Conservation (phyloP, 1,140 invertebrate genomes). For the Mesaphorura yosii region DNA sequence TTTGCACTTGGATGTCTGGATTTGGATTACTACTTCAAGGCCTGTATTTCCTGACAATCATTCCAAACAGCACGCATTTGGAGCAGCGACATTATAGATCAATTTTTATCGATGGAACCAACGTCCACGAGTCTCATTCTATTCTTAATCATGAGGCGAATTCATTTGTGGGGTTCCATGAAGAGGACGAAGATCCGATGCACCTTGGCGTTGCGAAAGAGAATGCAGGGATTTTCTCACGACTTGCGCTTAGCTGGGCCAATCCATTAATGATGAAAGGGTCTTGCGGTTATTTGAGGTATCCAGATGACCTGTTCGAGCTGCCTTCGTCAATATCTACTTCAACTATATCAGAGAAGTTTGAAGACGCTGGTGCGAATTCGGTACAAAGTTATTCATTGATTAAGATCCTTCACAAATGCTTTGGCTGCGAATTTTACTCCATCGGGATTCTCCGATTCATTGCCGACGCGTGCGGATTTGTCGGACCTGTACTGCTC, state of each 20-base stretch:
- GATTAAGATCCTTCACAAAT: slow-evolving; percentile 59
- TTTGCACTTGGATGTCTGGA: slow-evolving; percentile 10
- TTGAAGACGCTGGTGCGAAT: slow-evolving; percentile 12
- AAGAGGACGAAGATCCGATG: slow-evolving; percentile 49
- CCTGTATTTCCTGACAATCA: slow-evolving; percentile 37
- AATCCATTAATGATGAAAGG: slow-evolving; percentile 74
- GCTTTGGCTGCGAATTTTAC: slow-evolving; percentile 80
- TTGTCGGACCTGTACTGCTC: slow-evolving; percentile 78
- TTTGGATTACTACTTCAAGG: slow-evolving; percentile 19
- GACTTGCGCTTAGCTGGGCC: slow-evolving; percentile 77
- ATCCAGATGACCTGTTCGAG: slow-evolving; percentile 71
- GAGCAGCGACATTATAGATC: slow-evolving; percentile 33
- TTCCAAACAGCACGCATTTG: slow-evolving; percentile 34
- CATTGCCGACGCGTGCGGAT: slow-evolving; percentile 64
- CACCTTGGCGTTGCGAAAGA: slow-evolving; percentile 68
- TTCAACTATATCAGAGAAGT: slow-evolving; percentile 43
- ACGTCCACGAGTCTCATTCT: slow-evolving; percentile 28
- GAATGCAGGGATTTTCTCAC: slow-evolving; percentile 53
- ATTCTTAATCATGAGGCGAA: slow-evolving; percentile 29
- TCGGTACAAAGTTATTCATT: slow-evolving; percentile 45
- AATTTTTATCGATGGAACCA: slow-evolving; percentile 32
- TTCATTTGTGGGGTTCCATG: slow-evolving; percentile 32
- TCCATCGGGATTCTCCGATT: slow-evolving; percentile 77
- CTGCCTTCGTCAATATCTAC: slow-evolving; percentile 60
- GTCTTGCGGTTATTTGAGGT: slow-evolving; percentile 53